Evolutionary conservation across 1,140 invertebrate species (phyloP), one percentile per base, ranked within the genome.

Genomic region (Lepidostoma basale): DNA sequence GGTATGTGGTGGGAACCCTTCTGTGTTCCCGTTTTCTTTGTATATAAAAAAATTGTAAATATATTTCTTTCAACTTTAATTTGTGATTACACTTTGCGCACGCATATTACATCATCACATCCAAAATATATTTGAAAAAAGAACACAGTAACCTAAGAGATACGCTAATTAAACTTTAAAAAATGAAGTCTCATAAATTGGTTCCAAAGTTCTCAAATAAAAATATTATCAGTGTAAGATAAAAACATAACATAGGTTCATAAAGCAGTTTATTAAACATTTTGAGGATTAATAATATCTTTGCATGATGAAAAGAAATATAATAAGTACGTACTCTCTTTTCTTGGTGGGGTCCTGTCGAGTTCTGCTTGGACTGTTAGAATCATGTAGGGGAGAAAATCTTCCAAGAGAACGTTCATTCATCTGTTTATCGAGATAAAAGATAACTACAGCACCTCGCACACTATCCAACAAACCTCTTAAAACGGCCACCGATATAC

Each of bases 341-440:
- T 85, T 85, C 74, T 77, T 81, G 81, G 67, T 80, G 63, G 40
- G 81, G 77, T 74, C 81, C 84, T 10, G 75, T 71, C 75, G 74
- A 72, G 83, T 82, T 73, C 76, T 81, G 75, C 82, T 85, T 36
- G 80, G 76, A 64, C 76, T 75, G 8, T 75, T 77, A 39, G 74
- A 71, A 64, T 85, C 83, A 62, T 75, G 73, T 70, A 77, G 82
- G 10, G 83, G 83, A 0, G 85, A 85, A 47, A 81, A 82, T 70
- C 82, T 84, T 52, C 76, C 78, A 1, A 81, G 66, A 10, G 84
- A 80, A 67, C 84, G 81, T 74, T 90, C 85, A 77, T 89, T 89
- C 52, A 89, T 88, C 77, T 86, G 85, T 78, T 88, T 89, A 76
- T 91, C 89, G 78, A 91, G 83, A 77, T 88, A 89, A 77, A 90